These are phyloP conservation scores for Rhizoglyphus robini DNA, from an alignment of 1,140 invertebrate species.

Conservation along the genomic window DNA sequence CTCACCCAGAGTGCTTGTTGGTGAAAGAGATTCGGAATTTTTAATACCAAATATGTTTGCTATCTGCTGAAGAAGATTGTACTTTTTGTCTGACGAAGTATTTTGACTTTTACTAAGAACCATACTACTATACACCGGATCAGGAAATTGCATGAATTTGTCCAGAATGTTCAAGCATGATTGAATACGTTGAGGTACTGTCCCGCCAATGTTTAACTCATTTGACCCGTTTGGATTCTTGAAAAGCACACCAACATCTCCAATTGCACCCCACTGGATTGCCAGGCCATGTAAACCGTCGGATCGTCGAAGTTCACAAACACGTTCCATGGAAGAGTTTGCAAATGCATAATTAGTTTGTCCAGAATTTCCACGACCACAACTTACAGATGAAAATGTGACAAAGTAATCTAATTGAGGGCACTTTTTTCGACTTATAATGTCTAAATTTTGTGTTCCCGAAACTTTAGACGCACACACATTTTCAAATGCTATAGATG, in stretches of 20 bases:
- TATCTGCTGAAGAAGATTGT: slow-evolving; percentile 52
- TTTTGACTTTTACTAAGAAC: slow-evolving; percentile 31
- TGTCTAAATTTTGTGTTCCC: slow-evolving; percentile 59
- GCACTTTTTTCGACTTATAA: slow-evolving; percentile 53
- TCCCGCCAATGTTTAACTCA: slow-evolving; percentile 76
- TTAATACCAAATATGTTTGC: slow-evolving; percentile 77
- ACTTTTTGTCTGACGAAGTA: slow-evolving; percentile 36
- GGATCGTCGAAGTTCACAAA: slow-evolving; percentile 66
- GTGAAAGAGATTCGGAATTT: slow-evolving; percentile 57
- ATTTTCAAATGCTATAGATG: slow-evolving; percentile 56
- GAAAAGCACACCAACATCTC: slow-evolving; percentile 79
- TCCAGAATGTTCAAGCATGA: slow-evolving; percentile 76
- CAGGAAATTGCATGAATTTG: slow-evolving; percentile 41
- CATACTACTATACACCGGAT: slow-evolving; percentile 18
- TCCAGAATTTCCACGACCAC: slow-evolving; percentile 83
- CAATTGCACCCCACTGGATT: slow-evolving; percentile 94
- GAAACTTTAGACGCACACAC: slow-evolving; percentile 46
- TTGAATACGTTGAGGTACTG: slow-evolving; percentile 72
- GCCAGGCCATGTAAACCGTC: slow-evolving; percentile 60
- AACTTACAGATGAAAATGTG: slow-evolving; percentile 82
- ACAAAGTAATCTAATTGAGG: slow-evolving; percentile 75
- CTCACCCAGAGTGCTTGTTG: slow-evolving; percentile 62
- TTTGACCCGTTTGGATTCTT: slow-evolving; percentile 74
- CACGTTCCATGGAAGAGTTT: slow-evolving; percentile 89
- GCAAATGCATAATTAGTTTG: slow-evolving; percentile 91